Evolutionary conservation across 2,113 vertebrate genomes (phyloP).

Genomic region (Periophthalmodon schlosseri): DNA sequence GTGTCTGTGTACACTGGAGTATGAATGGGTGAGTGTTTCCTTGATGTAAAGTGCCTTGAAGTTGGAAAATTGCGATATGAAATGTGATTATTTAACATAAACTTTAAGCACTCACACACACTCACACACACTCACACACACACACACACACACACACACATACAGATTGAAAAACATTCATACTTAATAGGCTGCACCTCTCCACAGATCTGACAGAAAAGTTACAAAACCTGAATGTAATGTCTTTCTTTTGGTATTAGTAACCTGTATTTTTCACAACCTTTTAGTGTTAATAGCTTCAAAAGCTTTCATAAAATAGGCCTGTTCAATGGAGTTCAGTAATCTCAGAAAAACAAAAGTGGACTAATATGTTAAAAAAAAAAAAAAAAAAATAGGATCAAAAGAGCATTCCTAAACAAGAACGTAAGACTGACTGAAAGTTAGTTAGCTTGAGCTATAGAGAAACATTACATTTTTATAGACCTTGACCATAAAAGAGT

Average conservation of each 20-base stretch:
- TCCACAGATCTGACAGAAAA: not conserved
- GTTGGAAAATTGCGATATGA: too few species aligned
- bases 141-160: too few species aligned
- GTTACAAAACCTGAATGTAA: not conserved
- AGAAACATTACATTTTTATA: not conserved
- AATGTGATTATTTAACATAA: too few species aligned
- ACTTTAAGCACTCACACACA: too few species aligned
- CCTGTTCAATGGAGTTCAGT: not conserved
- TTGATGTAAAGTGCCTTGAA: too few species aligned
- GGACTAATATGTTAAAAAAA: not conserved
- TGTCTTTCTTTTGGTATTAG: too few species aligned
- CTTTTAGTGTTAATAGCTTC: not conserved
- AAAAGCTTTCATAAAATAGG: not conserved
- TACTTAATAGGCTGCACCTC: too few species aligned
- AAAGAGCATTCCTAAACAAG: not conserved
- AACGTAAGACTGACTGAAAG: not conserved
- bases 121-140: too few species aligned
- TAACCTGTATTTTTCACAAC: not conserved
- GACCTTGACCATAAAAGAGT: not conserved
- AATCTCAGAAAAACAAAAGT: not conserved
- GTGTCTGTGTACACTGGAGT: too few species aligned
- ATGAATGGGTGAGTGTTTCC: too few species aligned
- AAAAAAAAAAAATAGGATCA: not conserved
- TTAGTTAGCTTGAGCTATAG: not conserved
- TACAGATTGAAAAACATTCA: too few species aligned